phyloP scores from a whole-genome alignment of 2,113 vertebrate genomes.

The Lethenteron reissneri region DNA sequence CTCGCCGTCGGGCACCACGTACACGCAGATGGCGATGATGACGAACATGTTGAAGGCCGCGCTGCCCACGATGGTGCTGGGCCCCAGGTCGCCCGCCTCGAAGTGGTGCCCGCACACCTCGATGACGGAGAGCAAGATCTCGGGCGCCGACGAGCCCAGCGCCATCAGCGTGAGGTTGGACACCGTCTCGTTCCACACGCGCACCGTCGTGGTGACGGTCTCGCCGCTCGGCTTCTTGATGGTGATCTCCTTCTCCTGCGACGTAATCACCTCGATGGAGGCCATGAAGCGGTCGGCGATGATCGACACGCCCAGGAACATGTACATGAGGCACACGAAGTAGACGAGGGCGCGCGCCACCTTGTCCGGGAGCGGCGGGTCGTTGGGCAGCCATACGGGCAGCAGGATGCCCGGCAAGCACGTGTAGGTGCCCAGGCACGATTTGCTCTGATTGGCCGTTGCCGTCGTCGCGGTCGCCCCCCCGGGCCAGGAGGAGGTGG shows the following conservation, averaged over 20 bases:
- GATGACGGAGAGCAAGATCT: slow-evolving; percentile 75
- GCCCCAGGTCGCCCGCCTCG: slow-evolving; percentile 51
- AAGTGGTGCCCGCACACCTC: slow-evolving; percentile 78
- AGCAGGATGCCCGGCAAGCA: slow-evolving; percentile 53
- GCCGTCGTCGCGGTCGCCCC: background rate
- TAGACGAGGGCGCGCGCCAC: slow-evolving; percentile 55
- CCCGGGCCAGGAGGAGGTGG: no score
- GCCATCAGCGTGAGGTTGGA: slow-evolving; percentile 88
- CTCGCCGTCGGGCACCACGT: slow-evolving; percentile 53
- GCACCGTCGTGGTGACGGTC: slow-evolving; percentile 62
- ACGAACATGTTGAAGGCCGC: slow-evolving; percentile 98
- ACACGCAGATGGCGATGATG: slow-evolving; percentile 69
- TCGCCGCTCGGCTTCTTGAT: slow-evolving; percentile 82
- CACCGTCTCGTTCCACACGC: slow-evolving; percentile 93
- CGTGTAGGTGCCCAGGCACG: slow-evolving; percentile 18
- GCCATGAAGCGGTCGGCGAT: slow-evolving; percentile 96
- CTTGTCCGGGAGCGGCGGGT: slow-evolving; percentile 38
- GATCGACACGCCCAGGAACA: slow-evolving; percentile 92
- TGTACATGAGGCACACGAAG: slow-evolving; percentile 78
- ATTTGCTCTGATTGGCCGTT: slow-evolving; percentile 11
- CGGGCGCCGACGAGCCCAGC: slow-evolving; percentile 64
- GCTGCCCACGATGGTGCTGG: slow-evolving; percentile 75
- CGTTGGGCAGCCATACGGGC: slow-evolving; percentile 45
- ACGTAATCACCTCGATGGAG: slow-evolving; percentile 90
- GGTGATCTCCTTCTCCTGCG: slow-evolving; percentile 88